Evolutionary conservation across 2,113 vertebrate species (phyloP), one percentile per base, ranked within the genome.

Genomic region (Acanthisitta chloris): DNA sequence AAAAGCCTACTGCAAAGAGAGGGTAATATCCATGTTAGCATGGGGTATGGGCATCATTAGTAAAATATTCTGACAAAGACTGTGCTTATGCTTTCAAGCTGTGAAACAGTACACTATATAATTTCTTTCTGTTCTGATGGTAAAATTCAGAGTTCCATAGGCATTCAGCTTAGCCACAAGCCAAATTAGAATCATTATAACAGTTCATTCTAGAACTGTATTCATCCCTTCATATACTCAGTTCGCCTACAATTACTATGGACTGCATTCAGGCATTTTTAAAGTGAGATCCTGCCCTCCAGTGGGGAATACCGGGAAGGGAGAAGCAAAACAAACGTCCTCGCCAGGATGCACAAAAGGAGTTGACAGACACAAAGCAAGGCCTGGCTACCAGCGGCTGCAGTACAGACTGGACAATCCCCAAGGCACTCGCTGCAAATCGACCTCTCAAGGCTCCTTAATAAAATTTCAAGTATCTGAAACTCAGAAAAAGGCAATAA

Each of bases 241-340:
- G 3, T 33, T 57, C 23, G 25, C 9, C 33, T 66, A 81, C 38
- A 23, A 9, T 40, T n/a, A 12, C 77, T 48, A 28, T 8, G 34
- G 80, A 13, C 54, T 10, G 10, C 29, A 23, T 26, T 66, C 34
- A 46, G 49, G 7, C 12, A 17, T 55, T 91, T 88, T 7, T 66
- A 66, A 88, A 86, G 94, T 38, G 65, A 91, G 59, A 81, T 58
- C 76, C 92, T 96, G 95, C 94, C 92, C 95, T 93, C 96, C 72
- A 97, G 96, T 92, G 96, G 95, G 86, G n/a, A 94, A 45, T 4
- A 64, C 5, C 1, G 4, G 61, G 40, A 91, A 88, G 15, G 33
- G 58, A 73, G 33, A 77, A 86, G 24, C 31, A 71, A 64, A 66
- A 43, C 4, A 51, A 94, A 52, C 14, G 4, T 29, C 20, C 14